phyloP scores from a whole-genome alignment of 2,888 invertebrate species.

The Venusia cambrica region DNA sequence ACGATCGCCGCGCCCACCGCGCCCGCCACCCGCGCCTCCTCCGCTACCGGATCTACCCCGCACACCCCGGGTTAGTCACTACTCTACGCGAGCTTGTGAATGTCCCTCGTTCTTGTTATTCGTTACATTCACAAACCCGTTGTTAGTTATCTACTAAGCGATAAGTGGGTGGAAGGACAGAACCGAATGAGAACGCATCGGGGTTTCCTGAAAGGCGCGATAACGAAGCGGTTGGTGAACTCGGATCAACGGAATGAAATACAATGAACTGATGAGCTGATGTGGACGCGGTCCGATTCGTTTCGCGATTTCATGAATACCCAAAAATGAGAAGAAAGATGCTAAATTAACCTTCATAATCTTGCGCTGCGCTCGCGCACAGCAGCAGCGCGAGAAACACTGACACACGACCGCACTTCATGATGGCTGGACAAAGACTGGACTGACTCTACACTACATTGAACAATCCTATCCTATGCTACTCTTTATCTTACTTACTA shows the following conservation, averaged over 20 bases:
- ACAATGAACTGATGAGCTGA: conserved; percentile 2
- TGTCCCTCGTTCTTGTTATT: conserved; percentile 29
- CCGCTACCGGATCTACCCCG: conserved; percentile 81
- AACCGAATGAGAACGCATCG: conserved; percentile 41
- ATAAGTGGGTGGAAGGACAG: conserved; percentile 33
- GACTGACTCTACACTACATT: background rate
- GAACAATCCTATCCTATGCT: too few species aligned
- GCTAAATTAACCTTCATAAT: conserved; percentile 41
- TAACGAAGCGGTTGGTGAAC: conserved; percentile 10
- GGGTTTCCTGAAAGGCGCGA: conserved; percentile 31
- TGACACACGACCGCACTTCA: conserved; percentile 41
- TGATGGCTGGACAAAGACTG: conserved; percentile 26
- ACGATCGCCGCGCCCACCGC: conserved; percentile 83
- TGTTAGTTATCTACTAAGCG: conserved; percentile 50
- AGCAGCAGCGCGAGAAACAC: conserved; percentile 44
- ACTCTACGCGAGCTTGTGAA: conserved; percentile 39
- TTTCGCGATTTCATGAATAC: conserved; percentile 34
- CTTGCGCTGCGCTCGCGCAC: conserved; percentile 45
- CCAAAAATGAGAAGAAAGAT: conserved; percentile 37
- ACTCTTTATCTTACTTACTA: too few species aligned
- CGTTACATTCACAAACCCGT: conserved; percentile 49
- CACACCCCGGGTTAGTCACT: conserved; percentile 47
- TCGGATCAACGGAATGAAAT: conserved; percentile 3
- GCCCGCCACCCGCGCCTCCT: conserved; percentile 84
- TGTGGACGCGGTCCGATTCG: background rate